Evolutionary conservation across 2,888 invertebrate genomes (phyloP).

Genomic region (Ecdyonurus torrentis): DNA sequence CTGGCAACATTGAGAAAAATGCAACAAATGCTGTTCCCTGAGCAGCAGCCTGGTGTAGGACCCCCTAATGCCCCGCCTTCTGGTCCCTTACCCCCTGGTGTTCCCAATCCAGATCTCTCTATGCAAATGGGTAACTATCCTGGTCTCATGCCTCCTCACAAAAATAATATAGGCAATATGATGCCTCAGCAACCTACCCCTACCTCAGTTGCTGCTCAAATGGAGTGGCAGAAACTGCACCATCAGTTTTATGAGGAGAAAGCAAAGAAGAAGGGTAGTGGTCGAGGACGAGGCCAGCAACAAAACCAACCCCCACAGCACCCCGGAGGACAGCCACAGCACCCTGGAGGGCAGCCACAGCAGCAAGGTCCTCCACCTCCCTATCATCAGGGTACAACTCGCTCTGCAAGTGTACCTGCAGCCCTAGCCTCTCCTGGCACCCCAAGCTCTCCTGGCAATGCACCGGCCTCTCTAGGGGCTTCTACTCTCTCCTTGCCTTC

Average conservation of each 20-base stretch:
- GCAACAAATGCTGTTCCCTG: constrained; percentile 84
- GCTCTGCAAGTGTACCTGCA: constrained; percentile 56
- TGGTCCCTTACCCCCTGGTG: constrained; percentile 21
- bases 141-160: constrained; percentile 16
- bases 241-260: constrained; percentile 68
- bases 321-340: constrained; percentile 18
- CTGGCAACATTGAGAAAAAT: constrained; percentile 81
- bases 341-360: constrained; percentile 16
- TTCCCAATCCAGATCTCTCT: constrained; percentile 18
- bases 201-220: constrained; percentile 38
- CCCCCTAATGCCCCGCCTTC: constrained; percentile 14
- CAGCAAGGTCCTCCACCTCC: constrained; percentile 60
- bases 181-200: constrained; percentile 12
- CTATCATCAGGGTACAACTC: constrained; percentile 48
- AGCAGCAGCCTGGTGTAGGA: constrained; percentile 31
- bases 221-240: constrained; percentile 85
- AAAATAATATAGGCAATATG: constrained; percentile 13
- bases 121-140: constrained; percentile 16
- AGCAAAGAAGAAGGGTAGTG: constrained; percentile 29
- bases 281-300: constrained; percentile 14
- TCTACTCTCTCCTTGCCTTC: constrained; percentile 57
- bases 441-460: constrained; percentile 53
- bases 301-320: constrained; percentile 23
- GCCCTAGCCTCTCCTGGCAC: constrained; percentile 50
- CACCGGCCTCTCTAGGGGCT: constrained; percentile 24